Evolutionary conservation across 2,113 vertebrate genomes (phyloP).

Genomic region (Onychorhynchus coronatus): DNA sequence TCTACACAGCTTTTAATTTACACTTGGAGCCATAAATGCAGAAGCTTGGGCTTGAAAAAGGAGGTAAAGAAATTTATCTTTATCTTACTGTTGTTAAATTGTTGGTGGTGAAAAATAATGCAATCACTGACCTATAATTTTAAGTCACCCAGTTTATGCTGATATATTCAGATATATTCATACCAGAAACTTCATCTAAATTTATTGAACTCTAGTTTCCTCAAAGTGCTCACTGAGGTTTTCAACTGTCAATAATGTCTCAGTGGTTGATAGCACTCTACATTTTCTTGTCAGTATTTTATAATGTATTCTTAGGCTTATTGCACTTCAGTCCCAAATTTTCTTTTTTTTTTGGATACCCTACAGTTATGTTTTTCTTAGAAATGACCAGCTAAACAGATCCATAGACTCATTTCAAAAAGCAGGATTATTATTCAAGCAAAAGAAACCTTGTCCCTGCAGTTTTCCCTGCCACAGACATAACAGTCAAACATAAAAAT

Average conservation of each 20-base stretch:
- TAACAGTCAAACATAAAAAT: not conserved
- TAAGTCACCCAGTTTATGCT: not conserved
- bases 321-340: not conserved
- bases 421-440: not conserved
- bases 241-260: not conserved
- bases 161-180: not conserved
- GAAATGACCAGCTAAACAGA: not conserved
- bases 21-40: not conserved
- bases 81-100: not conserved
- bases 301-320: not conserved
- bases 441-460: not conserved
- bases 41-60: not conserved
- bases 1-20: not conserved
- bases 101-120: not conserved
- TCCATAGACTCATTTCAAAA: not conserved
- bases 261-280: not conserved
- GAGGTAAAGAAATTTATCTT: not conserved
- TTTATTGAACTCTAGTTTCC: not conserved
- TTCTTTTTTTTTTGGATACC: not conserved
- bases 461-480: not conserved
- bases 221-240: not conserved
- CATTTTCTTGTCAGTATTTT: not conserved
- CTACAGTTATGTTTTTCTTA: not conserved
- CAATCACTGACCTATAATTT: not conserved
- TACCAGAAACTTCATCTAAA: not conserved